Base-by-base conservation (phyloP, 2,888 invertebrate species). In the Machimus rusticus region DNA sequence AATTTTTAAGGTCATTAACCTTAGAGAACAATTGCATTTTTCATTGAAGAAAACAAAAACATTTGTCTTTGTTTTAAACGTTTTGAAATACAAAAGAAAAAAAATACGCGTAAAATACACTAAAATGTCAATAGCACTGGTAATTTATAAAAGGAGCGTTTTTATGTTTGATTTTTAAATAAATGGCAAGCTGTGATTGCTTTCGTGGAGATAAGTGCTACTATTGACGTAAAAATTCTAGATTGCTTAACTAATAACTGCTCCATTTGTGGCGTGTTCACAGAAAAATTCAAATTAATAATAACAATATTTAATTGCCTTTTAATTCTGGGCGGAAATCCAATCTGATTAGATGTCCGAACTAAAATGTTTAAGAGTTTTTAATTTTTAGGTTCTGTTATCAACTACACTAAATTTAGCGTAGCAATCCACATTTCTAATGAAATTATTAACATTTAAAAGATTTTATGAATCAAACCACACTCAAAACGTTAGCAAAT, bases 131-230 rank as follows among this genome's bases (percentile, higher is more conserved):
- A 39, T 84, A 66, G 12, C 82, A 84, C 82, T 84, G 66, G 34
- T 84, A 84, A 84, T 84, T 84, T 84, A 31, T n/a, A 79, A 46
- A 51, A n/a, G 37, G 14, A 57, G 16, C 34, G 23, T 84, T 84
- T 84, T 84, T 84, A 37, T 84, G 66, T 39, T 84, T 66, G 82
- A 84, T 84, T 84, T 84, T 84, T 66, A 66, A n/a, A 66, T 84
- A 66, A 66, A 84, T 66, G 66, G 82, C 82, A 39, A 57, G 37
- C 82, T 84, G 5, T 39, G 82, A 84, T 84, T 66, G 5, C n/a
- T n/a, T 23, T 12, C 9, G 34, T 66, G 5, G 28, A 4, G 16
- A 79, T 79, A 23, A 79, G 28, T 51, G 55, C 16, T 51, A 16
- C 46, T 78, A 78, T 43, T 78, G 78, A 78, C 78, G 23, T n/a